Percentiles rank a stretch among this genome's conserved stretches.
Conservation (phyloP, 64 coral and sea anemone genomes). For the Astreopora myriophthalma region DNA sequence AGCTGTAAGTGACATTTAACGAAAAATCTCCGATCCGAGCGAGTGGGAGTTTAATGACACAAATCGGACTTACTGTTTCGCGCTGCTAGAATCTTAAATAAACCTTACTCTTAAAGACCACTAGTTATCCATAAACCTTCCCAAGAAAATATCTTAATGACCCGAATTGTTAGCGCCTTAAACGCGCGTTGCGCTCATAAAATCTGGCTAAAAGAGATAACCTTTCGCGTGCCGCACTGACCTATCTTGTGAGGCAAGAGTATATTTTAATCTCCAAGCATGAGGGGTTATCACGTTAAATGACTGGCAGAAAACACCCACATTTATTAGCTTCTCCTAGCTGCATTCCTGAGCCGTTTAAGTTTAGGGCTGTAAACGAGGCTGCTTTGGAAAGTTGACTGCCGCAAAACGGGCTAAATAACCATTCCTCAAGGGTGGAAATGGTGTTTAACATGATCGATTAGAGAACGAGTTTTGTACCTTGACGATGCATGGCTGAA, state of each 20-base stretch:
- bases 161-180: not conserved
- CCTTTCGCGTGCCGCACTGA: constrained; percentile 41
- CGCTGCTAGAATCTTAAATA: too few species aligned
- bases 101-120: too few species aligned
- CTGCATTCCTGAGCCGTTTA: constrained; percentile 1
- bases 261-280: not conserved
- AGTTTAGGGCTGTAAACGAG: not conserved
- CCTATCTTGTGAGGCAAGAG: not conserved
- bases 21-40: not conserved
- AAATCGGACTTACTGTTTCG: too few species aligned
- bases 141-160: not conserved
- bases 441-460: not conserved
- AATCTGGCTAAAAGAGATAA: constrained; percentile 44
- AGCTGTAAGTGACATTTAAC: not conserved
- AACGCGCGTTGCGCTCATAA: not conserved
- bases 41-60: too few species aligned
- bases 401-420: not conserved
- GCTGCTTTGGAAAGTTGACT: not conserved
- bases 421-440: not conserved
- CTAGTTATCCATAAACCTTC: not conserved
- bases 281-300: not conserved
- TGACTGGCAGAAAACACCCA: not conserved
- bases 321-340: not conserved
- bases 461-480: not conserved
- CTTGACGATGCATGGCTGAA: not conserved